These are phyloP conservation scores for Cossypha niveicapilla DNA, from an alignment of 2,797 vertebrate species.

Conservation along the genomic window DNA sequence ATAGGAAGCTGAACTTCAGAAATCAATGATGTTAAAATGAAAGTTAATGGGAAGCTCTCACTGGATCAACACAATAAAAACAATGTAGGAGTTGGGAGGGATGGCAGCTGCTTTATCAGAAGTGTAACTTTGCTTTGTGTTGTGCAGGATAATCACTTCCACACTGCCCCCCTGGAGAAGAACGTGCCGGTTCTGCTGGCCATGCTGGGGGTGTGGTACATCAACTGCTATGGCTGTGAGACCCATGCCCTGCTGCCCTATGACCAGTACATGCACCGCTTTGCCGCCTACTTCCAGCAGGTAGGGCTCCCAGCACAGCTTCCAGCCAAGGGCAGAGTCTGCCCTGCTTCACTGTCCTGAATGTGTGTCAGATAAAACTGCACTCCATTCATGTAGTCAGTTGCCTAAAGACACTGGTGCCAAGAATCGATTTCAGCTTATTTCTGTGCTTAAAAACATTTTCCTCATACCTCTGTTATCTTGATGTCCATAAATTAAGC, in stretches of 20 bases:
- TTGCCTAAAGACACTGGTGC: not conserved
- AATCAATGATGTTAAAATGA: not conserved
- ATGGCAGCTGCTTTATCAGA: not conserved
- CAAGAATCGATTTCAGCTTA: accelerated
- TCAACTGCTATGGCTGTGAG: constrained; percentile 92
- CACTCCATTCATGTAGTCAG: accelerated
- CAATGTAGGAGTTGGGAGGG: not conserved
- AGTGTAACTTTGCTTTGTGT: not conserved
- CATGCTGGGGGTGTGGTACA: constrained; percentile 94
- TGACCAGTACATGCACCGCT: constrained; percentile 97
- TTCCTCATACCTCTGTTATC: not conserved
- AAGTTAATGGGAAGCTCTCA: not conserved
- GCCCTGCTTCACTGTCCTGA: not conserved
- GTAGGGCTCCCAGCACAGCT: constrained; percentile 57
- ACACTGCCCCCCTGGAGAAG: constrained; percentile 84
- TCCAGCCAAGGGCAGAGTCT: accelerated
- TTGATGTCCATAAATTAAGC: not conserved
- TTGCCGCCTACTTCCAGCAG: constrained; percentile 98
- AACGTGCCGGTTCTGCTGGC: constrained; percentile 89
- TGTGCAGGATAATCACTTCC: constrained; percentile 90
- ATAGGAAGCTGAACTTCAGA: too few relatives aligned
- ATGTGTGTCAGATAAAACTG: not conserved
- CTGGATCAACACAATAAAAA: not conserved
- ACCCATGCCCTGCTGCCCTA: constrained; percentile 94
- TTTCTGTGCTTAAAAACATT: not conserved